phyloP scores from a whole-genome alignment of 2,888 invertebrate genomes.

The Epirrhoe tristata region DNA sequence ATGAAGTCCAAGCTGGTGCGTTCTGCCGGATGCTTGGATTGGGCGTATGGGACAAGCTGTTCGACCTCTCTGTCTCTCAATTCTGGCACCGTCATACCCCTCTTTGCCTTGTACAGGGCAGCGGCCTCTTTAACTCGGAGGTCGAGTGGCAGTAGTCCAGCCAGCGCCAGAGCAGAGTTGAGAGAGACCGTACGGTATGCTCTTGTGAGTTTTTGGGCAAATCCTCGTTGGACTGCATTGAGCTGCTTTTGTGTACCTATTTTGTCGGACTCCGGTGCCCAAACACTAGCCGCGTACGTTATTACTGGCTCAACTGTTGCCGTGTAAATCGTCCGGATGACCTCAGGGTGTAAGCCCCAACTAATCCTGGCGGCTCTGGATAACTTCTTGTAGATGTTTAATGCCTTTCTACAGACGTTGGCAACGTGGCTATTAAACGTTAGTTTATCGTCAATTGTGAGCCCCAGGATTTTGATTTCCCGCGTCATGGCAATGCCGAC shows the following conservation, averaged over 20 bases:
- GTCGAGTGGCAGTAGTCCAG: conserved; percentile 26
- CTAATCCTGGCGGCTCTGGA: conserved; percentile 12
- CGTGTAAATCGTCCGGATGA: conserved; percentile 29
- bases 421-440: conserved; percentile 12
- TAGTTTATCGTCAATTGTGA: conserved; percentile 15
- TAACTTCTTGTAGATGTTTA: conserved; percentile 4
- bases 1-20: conserved; percentile 6
- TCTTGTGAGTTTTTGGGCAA: conserved; percentile 10
- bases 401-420: not conserved
- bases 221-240: conserved; percentile 1
- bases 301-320: conserved; percentile 1
- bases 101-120: not conserved
- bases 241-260: conserved; percentile 1
- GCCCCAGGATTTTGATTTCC: conserved; percentile 17
- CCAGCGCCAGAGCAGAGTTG: conserved; percentile 12
- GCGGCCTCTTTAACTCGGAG: conserved; percentile 13
- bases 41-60: not conserved
- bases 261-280: conserved; percentile 3
- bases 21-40: conserved; percentile 10
- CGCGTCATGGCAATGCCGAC: conserved; percentile 15
- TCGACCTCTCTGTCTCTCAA: conserved; percentile 6
- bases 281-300: conserved; percentile 6
- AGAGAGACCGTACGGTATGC: conserved; percentile 14
- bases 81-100: not conserved
- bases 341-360: conserved; percentile 33